Base-by-base conservation (phyloP, 2,888 invertebrate genomes). In the Tenthredo distinguenda region DNA sequence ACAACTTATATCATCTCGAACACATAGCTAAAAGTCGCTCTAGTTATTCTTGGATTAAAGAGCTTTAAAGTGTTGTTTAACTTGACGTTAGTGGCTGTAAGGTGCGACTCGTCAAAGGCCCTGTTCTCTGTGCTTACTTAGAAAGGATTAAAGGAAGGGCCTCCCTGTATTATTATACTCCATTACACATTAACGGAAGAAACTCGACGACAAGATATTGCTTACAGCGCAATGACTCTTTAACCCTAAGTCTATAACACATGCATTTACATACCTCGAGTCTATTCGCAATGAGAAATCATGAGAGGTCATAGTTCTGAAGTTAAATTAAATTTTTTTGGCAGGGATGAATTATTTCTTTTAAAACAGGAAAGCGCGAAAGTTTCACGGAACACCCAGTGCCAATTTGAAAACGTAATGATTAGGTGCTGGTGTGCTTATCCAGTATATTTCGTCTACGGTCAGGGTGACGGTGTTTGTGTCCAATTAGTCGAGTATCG, bases 81-180 rank as follows among this genome's bases (percentile, higher is more conserved):
- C 72, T 74, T 18, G 18, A 77, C n/a, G 77, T 77, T 77, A 37
- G n/a, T n/a, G 50, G 47, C 31, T 55, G 34, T 50, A 50, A 77
- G 77, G 77, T 77, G 77, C n/a, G 31, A 77, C 77, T 77, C 37
- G 77, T 77, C 77, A 77, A 26, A 77, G 55, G 15, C 74, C 5
- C 72, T 68, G 34, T 68, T 68, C 68, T 34, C 68, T 74, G 40
- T 74, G 40, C 72, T 74, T 74, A 74, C 72, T 74, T 74, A 74
- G 72, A 74, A 37, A 43, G 72, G 72, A 43, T 74, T 74, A 40
- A 43, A 74, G 68, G 18, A 68, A 68, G 6, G 21, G 18, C n/a
- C 43, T 74, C 40, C 31, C 26, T 43, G 12, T 43, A 43, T 43
- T 74, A 74, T 74, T 74, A 43, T 74, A 21, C 72, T 43, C n/a